Evolutionary conservation across 2,113 vertebrate genomes (phyloP).

Genomic region (Aegypius monachus): DNA sequence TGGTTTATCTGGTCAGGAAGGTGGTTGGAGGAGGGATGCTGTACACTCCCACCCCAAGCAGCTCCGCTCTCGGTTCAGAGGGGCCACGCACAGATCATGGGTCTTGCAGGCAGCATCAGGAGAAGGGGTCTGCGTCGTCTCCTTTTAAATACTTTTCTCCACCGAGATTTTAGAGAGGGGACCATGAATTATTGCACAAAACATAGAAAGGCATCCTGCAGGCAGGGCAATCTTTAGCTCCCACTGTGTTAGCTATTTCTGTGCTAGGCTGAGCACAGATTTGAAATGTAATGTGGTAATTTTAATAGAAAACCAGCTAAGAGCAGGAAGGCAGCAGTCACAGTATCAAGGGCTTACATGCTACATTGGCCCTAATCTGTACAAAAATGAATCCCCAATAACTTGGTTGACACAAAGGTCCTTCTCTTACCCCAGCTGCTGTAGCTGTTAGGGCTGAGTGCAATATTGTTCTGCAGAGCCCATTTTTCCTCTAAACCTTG

Average conservation of each 20-base stretch:
- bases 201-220: background rate
- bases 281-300: background rate
- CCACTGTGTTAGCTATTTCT: background rate
- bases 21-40: background rate
- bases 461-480: background rate
- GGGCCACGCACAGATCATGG: no score
- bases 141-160: background rate
- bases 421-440: background rate
- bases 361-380: background rate
- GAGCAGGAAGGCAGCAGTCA: background rate
- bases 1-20: background rate
- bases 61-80: fast-evolving
- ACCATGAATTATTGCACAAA: background rate
- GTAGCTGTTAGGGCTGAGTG: background rate
- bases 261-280: background rate
- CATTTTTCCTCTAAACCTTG: background rate
- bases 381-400: background rate
- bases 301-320: background rate
- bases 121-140: background rate
- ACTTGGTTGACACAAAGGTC: background rate
- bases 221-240: background rate
- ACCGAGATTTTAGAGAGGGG: background rate
- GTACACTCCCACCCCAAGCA: fast-evolving
- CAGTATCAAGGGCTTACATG: background rate
- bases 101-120: background rate